Base-by-base conservation (phyloP, 2,797 vertebrate species). In the Pogonophryne albipinna region DNA sequence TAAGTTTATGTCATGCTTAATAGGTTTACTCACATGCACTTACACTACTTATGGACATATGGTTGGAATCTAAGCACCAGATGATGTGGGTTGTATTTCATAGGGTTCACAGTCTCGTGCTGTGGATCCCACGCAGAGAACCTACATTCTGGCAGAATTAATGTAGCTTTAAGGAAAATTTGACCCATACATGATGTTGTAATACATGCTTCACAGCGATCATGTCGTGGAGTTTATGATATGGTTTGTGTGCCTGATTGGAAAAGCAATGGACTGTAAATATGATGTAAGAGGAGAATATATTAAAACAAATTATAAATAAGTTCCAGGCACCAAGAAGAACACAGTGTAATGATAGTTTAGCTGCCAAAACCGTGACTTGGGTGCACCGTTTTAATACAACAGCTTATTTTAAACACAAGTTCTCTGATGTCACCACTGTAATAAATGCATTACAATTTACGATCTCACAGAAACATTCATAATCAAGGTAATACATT, bases 1-100 rank as follows among this genome's bases (percentile, higher is more conserved):
- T 42, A 75, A 49, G 62, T 87, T 87, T 84, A 84, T 66, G 63
- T 84, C 76, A 80, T 72, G 83, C 84, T 89, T 74, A 62, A 23
- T 64, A 80, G 42, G 19, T 57, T 82, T 66, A 83, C 45, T 78
- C 38, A 68, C 23, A 66, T 50, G 58, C 45, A 44, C 20, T 50
- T 49, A 44, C 44, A 41, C 31, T 58, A 9, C 60, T 76, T 74
- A 0, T 27, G 9, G 51, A 69, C 62, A 62, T 66, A 52, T 17
- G 50, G 74, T 73, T 78, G 23, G 45, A 76, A 68, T 82, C 63
- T 55, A 57, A 53, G 72, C 14, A 1, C 0, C 47, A n/a, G 59
- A 57, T 10, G 10, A 4, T 52, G 16, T 73, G 23, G 57, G 66
- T 67, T 56, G n/a, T 27, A 38, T 73, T 91, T 86, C 63, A 85